Percentiles rank a stretch among this genome's conserved stretches.
Conservation (phyloP, 2,888 invertebrate species). For the Agriopis leucophaearia region DNA sequence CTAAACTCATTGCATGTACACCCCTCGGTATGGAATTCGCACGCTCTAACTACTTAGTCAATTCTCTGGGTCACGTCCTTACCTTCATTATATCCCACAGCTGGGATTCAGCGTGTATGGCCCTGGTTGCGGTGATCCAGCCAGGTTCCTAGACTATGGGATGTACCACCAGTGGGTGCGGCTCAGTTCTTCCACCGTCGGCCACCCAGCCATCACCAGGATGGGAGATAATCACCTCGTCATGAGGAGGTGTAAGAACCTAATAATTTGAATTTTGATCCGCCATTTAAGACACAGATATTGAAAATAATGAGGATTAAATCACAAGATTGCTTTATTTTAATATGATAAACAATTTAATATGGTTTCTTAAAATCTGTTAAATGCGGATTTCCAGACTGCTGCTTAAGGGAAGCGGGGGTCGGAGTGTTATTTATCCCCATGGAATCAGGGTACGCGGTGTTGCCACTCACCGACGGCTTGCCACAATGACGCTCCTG, state of each 20-base stretch:
- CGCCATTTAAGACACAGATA: too few species aligned
- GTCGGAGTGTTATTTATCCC: too few species aligned
- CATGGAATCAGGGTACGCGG: too few species aligned
- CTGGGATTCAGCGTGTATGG: conserved; percentile 67
- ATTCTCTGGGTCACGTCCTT: background rate
- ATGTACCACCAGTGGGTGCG: conserved; percentile 60
- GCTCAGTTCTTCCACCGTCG: conserved; percentile 53
- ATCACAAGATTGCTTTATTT: too few species aligned
- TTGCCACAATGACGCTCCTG: too few species aligned
- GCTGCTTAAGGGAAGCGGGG: too few species aligned
- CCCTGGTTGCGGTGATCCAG: conserved; percentile 64
- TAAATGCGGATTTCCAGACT: too few species aligned
- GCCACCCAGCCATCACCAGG: conserved; percentile 60
- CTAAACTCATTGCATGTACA: background rate
- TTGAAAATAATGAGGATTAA: too few species aligned
- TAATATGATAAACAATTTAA: too few species aligned
- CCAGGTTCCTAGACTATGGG: conserved; percentile 67
- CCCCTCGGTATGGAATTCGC: background rate
- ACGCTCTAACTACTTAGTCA: background rate
- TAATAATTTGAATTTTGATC: too few species aligned
- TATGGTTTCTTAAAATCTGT: too few species aligned
- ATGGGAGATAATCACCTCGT: conserved; percentile 56
- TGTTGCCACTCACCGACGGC: too few species aligned
- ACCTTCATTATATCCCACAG: conserved; percentile 45
- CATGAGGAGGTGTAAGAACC: conserved; percentile 57